These are phyloP conservation scores for Adrianichthys oophorus DNA, from an alignment of 2,797 vertebrate genomes.

Conservation along the genomic window DNA sequence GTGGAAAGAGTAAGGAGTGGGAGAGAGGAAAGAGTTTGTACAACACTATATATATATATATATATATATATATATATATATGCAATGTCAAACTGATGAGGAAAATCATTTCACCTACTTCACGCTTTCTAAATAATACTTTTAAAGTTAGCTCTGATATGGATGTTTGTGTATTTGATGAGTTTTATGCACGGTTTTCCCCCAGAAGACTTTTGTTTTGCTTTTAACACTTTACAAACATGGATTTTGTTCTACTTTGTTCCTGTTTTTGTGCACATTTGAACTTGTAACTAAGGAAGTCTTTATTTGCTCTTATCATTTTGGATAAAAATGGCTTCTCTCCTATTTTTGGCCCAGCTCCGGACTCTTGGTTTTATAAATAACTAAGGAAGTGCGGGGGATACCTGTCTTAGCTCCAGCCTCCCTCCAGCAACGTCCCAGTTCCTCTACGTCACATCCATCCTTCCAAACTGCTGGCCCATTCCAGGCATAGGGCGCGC, in stretches of 20 bases:
- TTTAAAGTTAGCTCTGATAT: conserved; percentile 82
- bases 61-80: no score
- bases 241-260: conserved; percentile 12
- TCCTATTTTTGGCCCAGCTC: conserved; percentile 79
- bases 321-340: conserved; percentile 74
- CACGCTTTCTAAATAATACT: conserved; percentile 79
- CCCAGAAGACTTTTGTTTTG: conserved; percentile 40
- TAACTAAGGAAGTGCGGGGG: conserved; percentile 77
- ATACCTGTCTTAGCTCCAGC: conserved; percentile 73
- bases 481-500: conserved; percentile 33
- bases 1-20: conserved; percentile 63
- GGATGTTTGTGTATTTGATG: conserved; percentile 71
- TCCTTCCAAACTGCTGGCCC: conserved; percentile 37
- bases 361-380: conserved; percentile 76
- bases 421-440: conserved; percentile 56
- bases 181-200: conserved; percentile 34
- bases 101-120: no score
- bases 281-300: conserved; percentile 17
- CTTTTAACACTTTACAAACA: conserved; percentile 7
- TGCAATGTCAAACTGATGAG: conserved; percentile 71
- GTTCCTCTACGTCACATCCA: conserved; percentile 68
- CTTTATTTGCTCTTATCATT: conserved; percentile 55
- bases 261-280: conserved; percentile 1
- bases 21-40: conserved; percentile 71
- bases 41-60: conserved; percentile 45